phyloP scores from a whole-genome alignment of 2,113 vertebrate species.

The Platanista minor region DNA sequence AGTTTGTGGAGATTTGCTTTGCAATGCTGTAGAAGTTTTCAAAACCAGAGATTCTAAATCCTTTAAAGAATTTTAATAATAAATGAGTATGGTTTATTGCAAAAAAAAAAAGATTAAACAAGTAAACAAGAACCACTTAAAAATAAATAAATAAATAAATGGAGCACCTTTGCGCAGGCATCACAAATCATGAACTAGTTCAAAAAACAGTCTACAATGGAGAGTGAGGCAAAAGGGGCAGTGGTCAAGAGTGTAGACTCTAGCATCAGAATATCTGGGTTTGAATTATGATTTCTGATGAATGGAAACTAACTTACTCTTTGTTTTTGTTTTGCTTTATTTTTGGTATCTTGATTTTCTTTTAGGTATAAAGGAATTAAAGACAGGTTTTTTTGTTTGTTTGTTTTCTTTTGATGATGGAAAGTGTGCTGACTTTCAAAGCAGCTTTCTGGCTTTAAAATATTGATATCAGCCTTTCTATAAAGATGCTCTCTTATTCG shows the following conservation, averaged over 20 bases:
- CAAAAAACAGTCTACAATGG: not conserved
- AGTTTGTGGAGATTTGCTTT: not conserved
- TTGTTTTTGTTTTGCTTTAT: not conserved
- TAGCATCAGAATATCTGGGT: not conserved
- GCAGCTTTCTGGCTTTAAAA: not conserved
- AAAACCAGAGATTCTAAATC: not conserved
- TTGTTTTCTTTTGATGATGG: not conserved
- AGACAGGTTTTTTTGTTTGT: not conserved
- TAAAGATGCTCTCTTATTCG: not conserved
- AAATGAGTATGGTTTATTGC: not conserved
- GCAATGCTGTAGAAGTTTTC: not conserved
- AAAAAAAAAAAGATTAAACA: too few relatives aligned
- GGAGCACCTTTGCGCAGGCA: not conserved
- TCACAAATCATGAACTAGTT: not conserved
- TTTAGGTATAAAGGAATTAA: not conserved
- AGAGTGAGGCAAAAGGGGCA: not conserved
- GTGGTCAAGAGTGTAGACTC: not conserved
- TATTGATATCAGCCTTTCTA: not conserved
- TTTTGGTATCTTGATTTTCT: not conserved
- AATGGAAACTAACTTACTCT: not conserved
- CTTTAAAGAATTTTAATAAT: not conserved
- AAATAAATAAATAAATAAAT: too few relatives aligned
- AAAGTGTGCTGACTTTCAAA: not conserved
- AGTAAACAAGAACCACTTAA: too few relatives aligned
- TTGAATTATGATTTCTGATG: not conserved